Evolutionary conservation across 2,113 vertebrate genomes (phyloP), one percentile per base, ranked within the genome.

Genomic region (Ornithorhynchus anatinus): DNA sequence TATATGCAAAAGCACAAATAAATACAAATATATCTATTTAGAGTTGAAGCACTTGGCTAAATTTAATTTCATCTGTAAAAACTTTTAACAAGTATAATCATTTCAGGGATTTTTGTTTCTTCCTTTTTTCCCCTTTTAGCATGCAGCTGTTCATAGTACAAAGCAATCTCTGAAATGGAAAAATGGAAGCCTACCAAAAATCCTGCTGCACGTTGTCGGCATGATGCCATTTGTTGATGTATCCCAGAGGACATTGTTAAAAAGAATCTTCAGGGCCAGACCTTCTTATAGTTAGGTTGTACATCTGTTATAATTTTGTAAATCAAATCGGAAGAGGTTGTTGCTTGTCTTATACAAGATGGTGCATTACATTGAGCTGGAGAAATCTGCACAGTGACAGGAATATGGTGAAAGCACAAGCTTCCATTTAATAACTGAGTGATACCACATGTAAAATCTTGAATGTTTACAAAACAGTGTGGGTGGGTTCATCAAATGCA

Each of bases 381-480:
- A 75, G 63, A 84, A 79, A 69, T 53, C 56, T 60, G n/a, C 38
- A n/a, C 31, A 65, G 59, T 17, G 37, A 86, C 60, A 58, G 60
- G 19, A 44, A 71, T 27, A 66, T 17, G 75, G 17, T 10, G 57
- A 78, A 80, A 86, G 33, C 80, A 65, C 7, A 54, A 78, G 62
- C 67, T 85, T 75, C 79, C 64, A 35, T 84, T 87, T 79, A 82
- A 86, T 77, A 79, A 77, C 72, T 89, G 89, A 92, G 62, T 76
- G 70, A 84, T 84, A 69, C 86, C 91, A 93, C 76, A 83, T 88
- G 89, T 77, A 76, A 51, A 72, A 63, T 74, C 42, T 32, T 82
- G 61, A 8, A 56, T 91, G 88, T 89, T 92, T 91, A 89, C 63
- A 85, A 33, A 88, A 70, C 84, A 44, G 39, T 15, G 44, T 89